Evolutionary conservation across 2,113 vertebrate species (phyloP).

Genomic region (Nerophis ophidion): DNA sequence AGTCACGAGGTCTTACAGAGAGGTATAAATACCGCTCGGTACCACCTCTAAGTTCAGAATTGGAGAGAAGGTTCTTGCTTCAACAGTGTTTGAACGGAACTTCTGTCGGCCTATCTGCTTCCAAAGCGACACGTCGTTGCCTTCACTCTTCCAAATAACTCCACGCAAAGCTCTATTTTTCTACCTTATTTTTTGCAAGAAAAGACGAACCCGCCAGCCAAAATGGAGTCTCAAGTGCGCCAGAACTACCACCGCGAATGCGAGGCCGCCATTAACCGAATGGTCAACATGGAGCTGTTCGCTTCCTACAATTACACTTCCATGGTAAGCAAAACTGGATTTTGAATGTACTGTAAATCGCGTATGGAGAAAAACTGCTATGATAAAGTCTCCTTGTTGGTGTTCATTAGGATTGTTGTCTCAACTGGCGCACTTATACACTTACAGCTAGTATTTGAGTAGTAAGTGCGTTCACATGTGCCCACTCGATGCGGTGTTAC

Average conservation of each 20-base stretch:
- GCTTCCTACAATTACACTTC: constrained; percentile 80
- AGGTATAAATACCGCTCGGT: constrained; percentile 38
- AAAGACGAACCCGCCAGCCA: constrained; percentile 24
- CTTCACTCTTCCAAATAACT: constrained; percentile 18
- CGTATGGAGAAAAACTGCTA: no score
- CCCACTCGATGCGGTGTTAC: no score
- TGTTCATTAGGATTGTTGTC: no score
- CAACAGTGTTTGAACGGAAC: constrained; percentile 88
- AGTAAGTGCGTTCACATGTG: no score
- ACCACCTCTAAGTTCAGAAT: fast-evolving
- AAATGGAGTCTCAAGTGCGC: constrained; percentile 74
- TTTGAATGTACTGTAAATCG: background rate
- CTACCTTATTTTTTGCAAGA: constrained; percentile 41
- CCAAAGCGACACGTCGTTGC: background rate
- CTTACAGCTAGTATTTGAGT: no score
- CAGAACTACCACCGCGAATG: constrained; percentile 81
- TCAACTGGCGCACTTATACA: no score
- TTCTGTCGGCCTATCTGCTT: constrained; percentile 7
- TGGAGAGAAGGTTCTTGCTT: constrained; percentile 63
- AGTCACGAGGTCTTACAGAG: background rate
- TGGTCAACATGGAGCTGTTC: constrained; percentile 80
- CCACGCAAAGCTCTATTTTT: constrained; percentile 36
- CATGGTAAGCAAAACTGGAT: constrained; percentile 65
- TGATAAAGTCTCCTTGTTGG: no score
- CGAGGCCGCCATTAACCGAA: constrained; percentile 75